Evolutionary conservation across 2,888 invertebrate genomes (phyloP), one percentile per base, ranked within the genome.

Genomic region (Coenonympha arcania): DNA sequence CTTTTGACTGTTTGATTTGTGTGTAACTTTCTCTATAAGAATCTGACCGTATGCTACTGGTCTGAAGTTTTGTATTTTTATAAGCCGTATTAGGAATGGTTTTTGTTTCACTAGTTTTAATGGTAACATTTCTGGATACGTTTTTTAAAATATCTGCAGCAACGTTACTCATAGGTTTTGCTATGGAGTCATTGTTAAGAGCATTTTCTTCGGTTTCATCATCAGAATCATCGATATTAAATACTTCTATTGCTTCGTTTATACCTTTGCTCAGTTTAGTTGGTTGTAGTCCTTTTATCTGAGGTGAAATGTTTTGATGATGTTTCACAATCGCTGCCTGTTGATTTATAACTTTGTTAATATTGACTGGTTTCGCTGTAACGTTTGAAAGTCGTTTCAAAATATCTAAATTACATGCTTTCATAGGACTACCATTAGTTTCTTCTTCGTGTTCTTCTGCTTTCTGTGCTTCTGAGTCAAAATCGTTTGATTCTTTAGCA

Each of bases 151-250:
- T 64, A 24, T 69, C 58, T 18, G 62, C 20, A 9, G 68, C 56
- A 22, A 46, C 11, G 40, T 54, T 57, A 54, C 49, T 44, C 52
- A 47, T 48, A 11, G 57, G 51, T 13, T 44, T 47, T 15, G 20
- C 19, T 26, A 46, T 43, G 18, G 20, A 13, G 26, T 51, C 44
- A 46, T 48, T 44, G 4, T 52, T 44, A 19, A 34, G 11, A 37
- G 55, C 42, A 19, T 46, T 41, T 18, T 48, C 46, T 11, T 48
- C 42, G 18, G 57, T 61, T 55, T 76, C 79, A 49, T 85, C 81
- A 48, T 85, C 85, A 42, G 84, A 84, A 58, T 84, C 84, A 41
- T 84, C 84, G 55, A 85, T 72, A 55, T 76, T 81, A 52, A 74
- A 82, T 57, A 83, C 77, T 69, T 85, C 85, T 47, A 78, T 68